A percentile compares a stretch with the other conserved stretches of the same genome.
These are phyloP conservation scores for Boloria euphrosyne DNA, from an alignment of 2,888 invertebrate species.

Conservation along the genomic window DNA sequence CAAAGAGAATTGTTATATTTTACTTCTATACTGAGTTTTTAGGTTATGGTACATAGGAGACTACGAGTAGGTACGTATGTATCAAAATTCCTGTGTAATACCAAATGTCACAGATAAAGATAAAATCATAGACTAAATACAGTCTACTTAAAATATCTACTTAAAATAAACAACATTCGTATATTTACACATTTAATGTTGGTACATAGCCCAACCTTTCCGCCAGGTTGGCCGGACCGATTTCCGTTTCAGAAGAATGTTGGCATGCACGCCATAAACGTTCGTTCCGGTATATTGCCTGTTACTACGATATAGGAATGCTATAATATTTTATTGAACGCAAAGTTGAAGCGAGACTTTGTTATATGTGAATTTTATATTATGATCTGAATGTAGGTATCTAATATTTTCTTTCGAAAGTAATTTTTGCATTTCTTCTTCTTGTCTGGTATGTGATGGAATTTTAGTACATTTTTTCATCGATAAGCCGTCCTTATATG, in stretches of 20 bases:
- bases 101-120: too few species aligned
- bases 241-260: constrained; percentile 34
- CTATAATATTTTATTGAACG: constrained; percentile 22
- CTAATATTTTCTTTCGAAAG: not conserved
- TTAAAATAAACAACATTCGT: not conserved
- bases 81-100: too few species aligned
- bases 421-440: too few species aligned
- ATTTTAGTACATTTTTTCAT: too few species aligned
- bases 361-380: constrained; percentile 8
- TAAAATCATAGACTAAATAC: too few species aligned
- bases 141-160: too few species aligned
- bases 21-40: too few species aligned
- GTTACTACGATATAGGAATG: constrained; percentile 17
- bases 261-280: constrained; percentile 32
- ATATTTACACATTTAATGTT: not conserved
- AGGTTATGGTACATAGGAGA: too few species aligned
- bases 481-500: too few species aligned
- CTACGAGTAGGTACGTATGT: too few species aligned
- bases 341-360: constrained; percentile 10
- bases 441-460: too few species aligned
- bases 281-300: constrained; percentile 26
- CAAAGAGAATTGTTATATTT: too few species aligned
- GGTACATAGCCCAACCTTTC: not conserved
- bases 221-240: constrained; percentile 21
- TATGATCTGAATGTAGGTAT: not conserved